These are phyloP conservation scores for Halcyon malimbica DNA, from an alignment of 2,113 vertebrate species.

Conservation along the genomic window DNA sequence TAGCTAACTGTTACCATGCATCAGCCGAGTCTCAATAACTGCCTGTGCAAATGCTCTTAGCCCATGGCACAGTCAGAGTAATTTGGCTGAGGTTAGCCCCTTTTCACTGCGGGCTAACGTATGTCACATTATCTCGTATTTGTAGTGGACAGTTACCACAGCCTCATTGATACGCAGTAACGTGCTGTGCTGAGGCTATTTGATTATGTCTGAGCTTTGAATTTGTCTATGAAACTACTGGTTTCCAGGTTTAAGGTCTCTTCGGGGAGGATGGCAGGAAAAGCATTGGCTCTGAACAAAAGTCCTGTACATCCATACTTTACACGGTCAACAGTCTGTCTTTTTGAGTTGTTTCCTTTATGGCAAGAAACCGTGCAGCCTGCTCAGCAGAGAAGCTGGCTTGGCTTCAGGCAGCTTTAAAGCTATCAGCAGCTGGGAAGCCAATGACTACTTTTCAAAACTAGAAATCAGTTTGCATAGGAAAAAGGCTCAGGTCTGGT, in stretches of 20 bases:
- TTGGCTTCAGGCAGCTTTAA: slow-evolving; percentile 13
- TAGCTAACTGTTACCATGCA: slow-evolving; percentile 37
- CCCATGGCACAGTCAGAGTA: slow-evolving; percentile 21
- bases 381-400: slow-evolving; percentile 34
- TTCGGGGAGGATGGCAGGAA: not conserved
- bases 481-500: not conserved
- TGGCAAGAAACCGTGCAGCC: slow-evolving; percentile 19
- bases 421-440: slow-evolving; percentile 30
- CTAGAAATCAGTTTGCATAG: not conserved
- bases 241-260: slow-evolving; percentile 33
- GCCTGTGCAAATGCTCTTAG: slow-evolving; percentile 44
- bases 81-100: slow-evolving; percentile 51
- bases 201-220: not conserved
- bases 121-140: slow-evolving; percentile 28
- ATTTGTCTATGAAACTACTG: slow-evolving; percentile 20
- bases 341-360: slow-evolving; percentile 28
- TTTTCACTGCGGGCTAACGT: slow-evolving; percentile 49
- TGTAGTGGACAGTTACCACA: slow-evolving; percentile 31
- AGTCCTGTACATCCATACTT: slow-evolving; percentile 14
- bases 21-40: slow-evolving; percentile 26
- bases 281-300: slow-evolving; percentile 7
- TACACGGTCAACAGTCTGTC: not conserved
- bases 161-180: not conserved
- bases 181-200: not conserved
- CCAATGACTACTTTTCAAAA: slow-evolving; percentile 8